A percentile compares a stretch with the other conserved stretches of the same genome.
These are phyloP conservation scores for Ellobius talpinus DNA, from an alignment of 2,113 vertebrate genomes.

Conservation along the genomic window DNA sequence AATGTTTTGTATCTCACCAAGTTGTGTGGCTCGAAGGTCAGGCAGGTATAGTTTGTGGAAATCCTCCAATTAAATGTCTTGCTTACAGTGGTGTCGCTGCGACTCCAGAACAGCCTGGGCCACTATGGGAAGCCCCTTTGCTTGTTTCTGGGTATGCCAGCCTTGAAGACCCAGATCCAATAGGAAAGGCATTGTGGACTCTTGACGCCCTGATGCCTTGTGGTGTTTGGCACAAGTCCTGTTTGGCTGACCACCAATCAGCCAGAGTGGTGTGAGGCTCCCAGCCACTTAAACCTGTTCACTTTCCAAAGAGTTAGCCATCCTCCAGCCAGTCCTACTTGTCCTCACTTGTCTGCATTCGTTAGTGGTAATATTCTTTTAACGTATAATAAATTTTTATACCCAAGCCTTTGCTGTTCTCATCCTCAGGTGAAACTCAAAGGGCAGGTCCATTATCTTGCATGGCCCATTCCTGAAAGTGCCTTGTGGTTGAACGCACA, in stretches of 20 bases:
- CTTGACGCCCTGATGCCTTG: neutral
- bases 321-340: constrained; percentile 70
- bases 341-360: constrained; percentile 78
- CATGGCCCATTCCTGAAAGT: neutral
- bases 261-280: constrained; percentile 73
- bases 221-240: constrained; percentile 62
- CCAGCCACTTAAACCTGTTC: constrained; percentile 43
- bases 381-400: constrained; percentile 91
- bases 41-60: constrained; percentile 82
- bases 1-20: constrained; percentile 88
- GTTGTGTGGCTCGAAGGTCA: constrained; percentile 82
- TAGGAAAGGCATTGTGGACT: constrained; percentile 1
- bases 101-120: constrained; percentile 68
- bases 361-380: constrained; percentile 85
- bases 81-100: constrained; percentile 70
- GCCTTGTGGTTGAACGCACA: neutral
- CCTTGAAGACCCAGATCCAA: neutral
- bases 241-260: constrained; percentile 64
- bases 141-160: constrained; percentile 55
- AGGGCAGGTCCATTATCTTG: neutral
- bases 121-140: constrained; percentile 18
- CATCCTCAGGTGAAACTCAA: constrained; percentile 60
- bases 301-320: constrained; percentile 75
- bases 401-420: constrained; percentile 76
- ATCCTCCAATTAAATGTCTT: constrained; percentile 79